Base-by-base conservation (phyloP, 2,888 invertebrate species). In the Meiosimyza platycephala region DNA sequence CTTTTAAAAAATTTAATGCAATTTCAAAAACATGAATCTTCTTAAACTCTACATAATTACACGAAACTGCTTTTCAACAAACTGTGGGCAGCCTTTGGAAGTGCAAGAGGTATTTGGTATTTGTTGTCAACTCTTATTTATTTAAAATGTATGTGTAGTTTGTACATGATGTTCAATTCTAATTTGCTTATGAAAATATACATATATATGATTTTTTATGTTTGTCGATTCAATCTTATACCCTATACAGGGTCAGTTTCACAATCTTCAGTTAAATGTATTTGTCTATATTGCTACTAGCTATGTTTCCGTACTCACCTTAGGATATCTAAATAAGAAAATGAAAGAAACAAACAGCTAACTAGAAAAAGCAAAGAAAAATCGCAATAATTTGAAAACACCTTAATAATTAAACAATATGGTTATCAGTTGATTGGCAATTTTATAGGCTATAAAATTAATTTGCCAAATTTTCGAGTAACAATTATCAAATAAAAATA, bases 41-140 rank as follows among this genome's bases (percentile, higher is more conserved):
- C 66, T 13, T 67, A 33, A 59, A 65, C n/a, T 67, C 33, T 64
- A 47, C 63, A 59, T 76, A 69, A 15, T 55, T 28, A 72, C 76
- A 74, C 71, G 72, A 74, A 77, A 78, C 78, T 77, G 78, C 78
- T 80, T 79, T 77, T 76, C 77, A 78, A 80, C 78, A 76, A 80
- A 80, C 75, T 74, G 74, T 73, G 79, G 85, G 83, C 89, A 92
- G 92, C 92, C 92, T 76, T 88, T 91, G 91, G 92, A 92, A 85
- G 92, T 93, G 55, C 92, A 92, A 88, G 92, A 92, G 90, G 92
- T 93, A 85, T 80, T 83, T 84, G 81, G 79, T 79, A 87, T 86
- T 76, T 87, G 40, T 63, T 66, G 47, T 65, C 7, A 59, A 22
- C 51, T 72, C 48, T 69, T 66, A 50, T 63, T 75, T 22, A 33